Evolutionary conservation across 2,797 vertebrate genomes (phyloP), one percentile per base, ranked within the genome.

Genomic region (Phataginus tetradactyla): DNA sequence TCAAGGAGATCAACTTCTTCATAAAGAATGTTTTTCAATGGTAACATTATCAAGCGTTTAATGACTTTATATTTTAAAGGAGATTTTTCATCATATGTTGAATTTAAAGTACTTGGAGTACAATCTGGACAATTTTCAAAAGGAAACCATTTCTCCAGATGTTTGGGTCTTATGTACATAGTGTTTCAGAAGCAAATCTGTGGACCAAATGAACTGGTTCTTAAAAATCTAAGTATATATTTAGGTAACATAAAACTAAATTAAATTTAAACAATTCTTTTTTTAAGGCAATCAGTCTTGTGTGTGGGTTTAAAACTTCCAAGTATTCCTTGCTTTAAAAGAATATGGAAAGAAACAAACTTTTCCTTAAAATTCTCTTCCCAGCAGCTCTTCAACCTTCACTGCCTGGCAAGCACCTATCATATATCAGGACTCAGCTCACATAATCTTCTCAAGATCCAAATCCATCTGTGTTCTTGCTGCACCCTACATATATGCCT

Each of bases 1-100:
- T 97, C 92, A 96, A 96, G 96, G 96, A 96, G 95, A 95, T 96
- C 94, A 90, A 92, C 84, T 96, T 95, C 72, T 95, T 95, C 69
- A 96, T 95, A 96, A 94, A 95, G 92, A 93, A 71, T 87, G 68
- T 83, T 94, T 96, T 96, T 86, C 72, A 92, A 90, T 79, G 77
- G 81, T 74, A 90, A 93, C 90, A 81, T 66, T 95, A 83, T 90
- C 34, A 68, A 96, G 95, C 79, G 96, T 98, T 96, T 96, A 95
- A 97, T 95, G 94, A 69, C 66, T 96, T 97, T 88, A 61, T 69
- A 91, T 93, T 86, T 59, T 92, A 96, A 95, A 90, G 45, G 29
- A 71, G 57, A 74, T 78, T 85, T 94, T 72, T 90, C 72, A 55
- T 91, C 55, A 34, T 95, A 94, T 85, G 80, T 69, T 92, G 63